Conservation (phyloP, 2,888 invertebrate genomes). For the Drosophila mulleri region DNA sequence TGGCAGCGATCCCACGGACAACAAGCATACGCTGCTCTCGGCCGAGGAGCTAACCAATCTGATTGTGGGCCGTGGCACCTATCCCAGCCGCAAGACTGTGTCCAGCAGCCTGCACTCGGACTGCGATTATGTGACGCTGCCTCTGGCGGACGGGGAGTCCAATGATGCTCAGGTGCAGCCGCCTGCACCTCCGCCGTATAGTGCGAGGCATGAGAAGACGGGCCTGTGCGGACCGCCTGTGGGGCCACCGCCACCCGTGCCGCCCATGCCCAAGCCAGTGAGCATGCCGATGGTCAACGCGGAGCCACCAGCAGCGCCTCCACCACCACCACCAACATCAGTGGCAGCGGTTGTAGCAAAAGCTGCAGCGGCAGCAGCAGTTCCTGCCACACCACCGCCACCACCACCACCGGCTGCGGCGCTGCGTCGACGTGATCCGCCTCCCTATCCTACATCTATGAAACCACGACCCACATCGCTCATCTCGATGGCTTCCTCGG, state of each 20-base stretch:
- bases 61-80: conserved; percentile 92
- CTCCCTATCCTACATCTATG: conserved; percentile 88
- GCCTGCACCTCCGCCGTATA: conserved; percentile 90
- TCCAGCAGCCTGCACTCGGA: conserved; percentile 95
- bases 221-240: conserved; percentile 84
- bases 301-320: conserved; percentile 29
- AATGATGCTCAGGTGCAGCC: conserved; percentile 85
- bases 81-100: conserved; percentile 91
- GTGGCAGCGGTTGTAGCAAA: conserved; percentile 20
- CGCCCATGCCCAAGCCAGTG: conserved; percentile 48
- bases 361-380: conserved; percentile 9
- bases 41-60: conserved; percentile 93
- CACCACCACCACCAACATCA: conserved; percentile 34
- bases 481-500: conserved; percentile 82
- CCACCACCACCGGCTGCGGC: conserved; percentile 43
- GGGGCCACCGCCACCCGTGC: conserved; percentile 39
- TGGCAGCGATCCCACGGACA: conserved; percentile 94
- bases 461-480: conserved; percentile 85
- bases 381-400: conserved; percentile 7
- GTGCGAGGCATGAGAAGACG: conserved; percentile 88
- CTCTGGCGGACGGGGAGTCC: conserved; percentile 86
- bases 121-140: conserved; percentile 93
- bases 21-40: conserved; percentile 90
- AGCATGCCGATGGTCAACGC: conserved; percentile 36
- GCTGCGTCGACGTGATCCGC: conserved; percentile 87